Conservation (phyloP, 2,797 vertebrate genomes). For the Bucorvus abyssinicus region DNA sequence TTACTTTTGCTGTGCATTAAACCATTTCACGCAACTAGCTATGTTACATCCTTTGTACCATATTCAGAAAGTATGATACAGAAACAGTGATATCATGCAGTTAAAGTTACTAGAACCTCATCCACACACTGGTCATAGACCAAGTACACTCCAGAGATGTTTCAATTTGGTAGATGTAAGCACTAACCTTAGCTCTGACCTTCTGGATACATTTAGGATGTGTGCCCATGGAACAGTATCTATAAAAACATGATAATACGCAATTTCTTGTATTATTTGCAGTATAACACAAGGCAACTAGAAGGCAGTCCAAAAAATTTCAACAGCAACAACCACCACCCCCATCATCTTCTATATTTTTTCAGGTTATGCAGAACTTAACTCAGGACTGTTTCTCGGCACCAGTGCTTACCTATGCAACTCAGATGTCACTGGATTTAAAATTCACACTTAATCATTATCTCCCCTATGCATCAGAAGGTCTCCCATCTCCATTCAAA, state of each 20-base stretch:
- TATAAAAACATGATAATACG: background rate
- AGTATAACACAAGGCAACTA: background rate
- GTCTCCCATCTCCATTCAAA: background rate
- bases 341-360: background rate
- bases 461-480: background rate
- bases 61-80: background rate
- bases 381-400: background rate
- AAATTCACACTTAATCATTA: background rate
- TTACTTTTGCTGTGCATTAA: background rate
- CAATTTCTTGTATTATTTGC: background rate
- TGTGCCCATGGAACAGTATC: background rate
- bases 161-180: background rate
- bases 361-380: background rate
- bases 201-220: background rate
- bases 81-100: background rate
- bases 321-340: background rate
- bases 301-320: background rate
- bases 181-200: background rate
- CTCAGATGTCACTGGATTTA: background rate
- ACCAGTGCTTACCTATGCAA: background rate
- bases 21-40: background rate
- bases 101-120: background rate
- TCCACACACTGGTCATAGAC: background rate
- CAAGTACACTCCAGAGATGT: background rate
- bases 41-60: background rate